Base-by-base conservation (phyloP, 2,797 vertebrate genomes). In the Coendou prehensilis region DNA sequence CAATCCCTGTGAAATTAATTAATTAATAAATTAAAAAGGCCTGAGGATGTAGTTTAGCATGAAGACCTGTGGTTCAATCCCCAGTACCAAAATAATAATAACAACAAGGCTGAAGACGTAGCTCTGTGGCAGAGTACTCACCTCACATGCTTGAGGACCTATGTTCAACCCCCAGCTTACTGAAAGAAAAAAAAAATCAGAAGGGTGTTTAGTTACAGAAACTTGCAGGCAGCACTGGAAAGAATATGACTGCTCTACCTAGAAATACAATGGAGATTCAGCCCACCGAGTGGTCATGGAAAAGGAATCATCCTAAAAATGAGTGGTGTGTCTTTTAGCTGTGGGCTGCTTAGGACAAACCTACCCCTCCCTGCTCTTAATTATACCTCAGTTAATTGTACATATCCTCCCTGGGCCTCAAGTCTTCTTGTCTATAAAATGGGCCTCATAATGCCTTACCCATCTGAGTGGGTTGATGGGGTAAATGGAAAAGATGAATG, bases 361-460 rank as follows among this genome's bases (percentile, higher is more conserved):
- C n/a, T 85, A 82, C 92, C 56, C 23, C 11, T 94, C 81, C 50
- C 22, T 30, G 18, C 50, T 84, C 64, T 81, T 93, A 94, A 93
- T 95, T 90, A 92, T 83, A 64, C 78, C 69, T 87, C 80, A 76
- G 80, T 50, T 95, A 94, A 90, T 84, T 89, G 83, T 63, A 89
- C 59, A 64, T 56, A 64, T 64, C 91, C 79, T 96, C 63, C n/a
- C 30, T 7, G n/a, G 69, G 76, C 45, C 93, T 95, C 91, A 41
- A 92, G 45, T 96, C 94, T 96, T 96, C 89, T 85, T 83, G 84
- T 91, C 93, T 94, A 56, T 96, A 95, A 93, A 96, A 59, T 83
- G 41, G 63, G 73, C 17, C 88, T 97, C 69, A 33, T 41, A 81
- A 93, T 93, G 61, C 56, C 54, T 61, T 91, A 79, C 87, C 75